These are phyloP conservation scores for Triplophysa siluroides DNA, from an alignment of 2,113 vertebrate species.

Conservation along the genomic window DNA sequence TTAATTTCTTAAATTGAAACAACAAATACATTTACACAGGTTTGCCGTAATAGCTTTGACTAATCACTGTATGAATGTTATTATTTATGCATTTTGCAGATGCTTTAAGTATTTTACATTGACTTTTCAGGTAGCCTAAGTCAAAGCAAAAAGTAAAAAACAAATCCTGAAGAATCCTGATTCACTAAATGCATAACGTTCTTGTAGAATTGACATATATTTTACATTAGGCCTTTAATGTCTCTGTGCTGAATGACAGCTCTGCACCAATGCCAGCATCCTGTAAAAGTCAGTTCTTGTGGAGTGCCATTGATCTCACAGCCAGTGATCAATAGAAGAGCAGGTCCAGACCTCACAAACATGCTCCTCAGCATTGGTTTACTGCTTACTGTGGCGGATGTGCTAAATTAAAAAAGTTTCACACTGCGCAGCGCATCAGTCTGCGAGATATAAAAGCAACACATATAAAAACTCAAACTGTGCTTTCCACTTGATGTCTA, in stretches of 20 bases:
- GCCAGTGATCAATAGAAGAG: constrained; percentile 38
- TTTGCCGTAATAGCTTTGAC: too few relatives aligned
- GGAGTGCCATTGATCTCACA: constrained; percentile 36
- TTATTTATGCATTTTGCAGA: too few relatives aligned
- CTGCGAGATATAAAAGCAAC: constrained; percentile 15
- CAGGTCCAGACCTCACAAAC: constrained; percentile 23
- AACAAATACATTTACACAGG: too few relatives aligned
- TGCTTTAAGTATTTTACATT: neutral
- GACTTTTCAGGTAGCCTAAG: neutral
- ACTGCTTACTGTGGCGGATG: constrained; percentile 33
- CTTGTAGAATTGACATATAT: neutral
- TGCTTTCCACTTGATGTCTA: neutral
- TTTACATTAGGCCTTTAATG: constrained; percentile 22
- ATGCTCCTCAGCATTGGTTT: constrained; percentile 35
- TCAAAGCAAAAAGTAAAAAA: neutral
- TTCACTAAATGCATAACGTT: neutral
- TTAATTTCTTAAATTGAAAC: too few relatives aligned
- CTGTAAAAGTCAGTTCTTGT: constrained; percentile 15
- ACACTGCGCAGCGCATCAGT: neutral
- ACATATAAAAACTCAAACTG: constrained; percentile 11
- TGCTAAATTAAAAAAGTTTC: constrained; percentile 8
- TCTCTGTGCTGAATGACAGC: neutral
- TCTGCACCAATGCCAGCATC: neutral
- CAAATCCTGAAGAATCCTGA: neutral
- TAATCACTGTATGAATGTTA: too few relatives aligned